Evolutionary conservation across 1,140 invertebrate genomes (phyloP), one percentile per base, ranked within the genome.

Genomic region (Glossosoma conforme): DNA sequence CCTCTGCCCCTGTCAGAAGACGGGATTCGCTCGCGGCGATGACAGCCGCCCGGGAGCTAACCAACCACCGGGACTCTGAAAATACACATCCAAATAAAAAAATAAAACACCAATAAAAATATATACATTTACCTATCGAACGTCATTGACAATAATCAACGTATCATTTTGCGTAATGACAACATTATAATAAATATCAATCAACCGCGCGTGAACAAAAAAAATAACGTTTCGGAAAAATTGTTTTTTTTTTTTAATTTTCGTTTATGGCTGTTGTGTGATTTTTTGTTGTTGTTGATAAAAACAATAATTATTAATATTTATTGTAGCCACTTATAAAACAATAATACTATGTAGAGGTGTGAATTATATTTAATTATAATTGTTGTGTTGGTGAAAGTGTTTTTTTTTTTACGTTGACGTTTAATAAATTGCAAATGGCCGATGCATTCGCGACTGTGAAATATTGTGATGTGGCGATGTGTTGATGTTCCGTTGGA

Each of bases 11-110:
- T 51, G 54, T 52, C 54, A 57, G 49, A 49, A 43, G 49, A 28
- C 30, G 40, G 44, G 54, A 48, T 50, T 52, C 49, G 49, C 44
- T 46, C 44, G 54, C 28, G 15, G 44, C 54, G 54, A 57, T 57
- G 54, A 57, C 54, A 57, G 54, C 49, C 52, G 24, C 46, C 22
- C 25, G 37, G 36, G 54, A 24, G 33, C 5, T 40, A 17, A 22
- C 46, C 32, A 37, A 37, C 38, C 46, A 38, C 46, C 28, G 9
- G 11, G 17, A 37, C 6, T 14, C 5, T 20, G 19, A 10, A 42
- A 14, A 10, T 38, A 38, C 8, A 33, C 18, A 47, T 47, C 35
- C 22, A 47, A 47, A 47, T 46, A 46, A 46, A 13, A 36, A 35
- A 14, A 36, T 18, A 46, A 25, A 36, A 47, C 24, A 38, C 9